These are phyloP conservation scores for Macaria notata DNA, from an alignment of 2,888 invertebrate species.

Conservation along the genomic window DNA sequence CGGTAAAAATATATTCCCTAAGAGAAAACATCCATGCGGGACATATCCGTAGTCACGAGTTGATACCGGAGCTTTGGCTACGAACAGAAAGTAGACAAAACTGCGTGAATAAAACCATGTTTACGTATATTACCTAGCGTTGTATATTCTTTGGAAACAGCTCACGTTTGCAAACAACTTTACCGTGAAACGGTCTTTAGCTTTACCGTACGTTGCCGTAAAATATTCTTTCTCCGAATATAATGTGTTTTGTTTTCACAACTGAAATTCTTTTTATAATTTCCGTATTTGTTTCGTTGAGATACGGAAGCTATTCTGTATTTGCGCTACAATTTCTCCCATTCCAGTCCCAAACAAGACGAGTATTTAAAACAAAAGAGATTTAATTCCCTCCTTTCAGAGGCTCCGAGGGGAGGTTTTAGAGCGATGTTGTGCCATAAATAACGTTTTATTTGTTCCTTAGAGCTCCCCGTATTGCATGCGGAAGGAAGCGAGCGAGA, in stretches of 20 bases:
- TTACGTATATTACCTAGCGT: conserved; percentile 15
- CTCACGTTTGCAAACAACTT: conserved; percentile 35
- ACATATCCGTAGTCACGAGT: conserved; percentile 48
- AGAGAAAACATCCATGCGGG: conserved; percentile 45
- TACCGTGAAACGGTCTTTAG: conserved; percentile 18
- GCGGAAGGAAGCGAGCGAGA: conserved; percentile 93
- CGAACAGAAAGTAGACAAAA: conserved; percentile 36
- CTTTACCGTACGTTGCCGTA: conserved; percentile 5
- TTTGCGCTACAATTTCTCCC: neutral
- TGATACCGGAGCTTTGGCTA: conserved; percentile 33
- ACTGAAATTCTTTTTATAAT: too few relatives aligned
- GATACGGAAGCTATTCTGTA: too few relatives aligned
- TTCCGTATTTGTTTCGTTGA: too few relatives aligned
- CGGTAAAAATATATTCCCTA: conserved; percentile 50
- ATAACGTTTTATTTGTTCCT: conserved; percentile 47
- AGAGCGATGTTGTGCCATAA: conserved; percentile 22
- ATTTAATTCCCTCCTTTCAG: neutral
- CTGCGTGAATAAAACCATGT: conserved; percentile 36
- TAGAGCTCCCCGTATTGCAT: conserved; percentile 98
- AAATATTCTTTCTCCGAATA: neutral
- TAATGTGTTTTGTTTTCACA: too few relatives aligned
- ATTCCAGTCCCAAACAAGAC: neutral
- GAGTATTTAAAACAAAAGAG: conserved; percentile 1
- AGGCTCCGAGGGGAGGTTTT: conserved; percentile 8
- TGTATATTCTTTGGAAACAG: conserved; percentile 34